Base-by-base conservation (phyloP, 2,797 vertebrate genomes). In the Lepilemur ruficaudatus region DNA sequence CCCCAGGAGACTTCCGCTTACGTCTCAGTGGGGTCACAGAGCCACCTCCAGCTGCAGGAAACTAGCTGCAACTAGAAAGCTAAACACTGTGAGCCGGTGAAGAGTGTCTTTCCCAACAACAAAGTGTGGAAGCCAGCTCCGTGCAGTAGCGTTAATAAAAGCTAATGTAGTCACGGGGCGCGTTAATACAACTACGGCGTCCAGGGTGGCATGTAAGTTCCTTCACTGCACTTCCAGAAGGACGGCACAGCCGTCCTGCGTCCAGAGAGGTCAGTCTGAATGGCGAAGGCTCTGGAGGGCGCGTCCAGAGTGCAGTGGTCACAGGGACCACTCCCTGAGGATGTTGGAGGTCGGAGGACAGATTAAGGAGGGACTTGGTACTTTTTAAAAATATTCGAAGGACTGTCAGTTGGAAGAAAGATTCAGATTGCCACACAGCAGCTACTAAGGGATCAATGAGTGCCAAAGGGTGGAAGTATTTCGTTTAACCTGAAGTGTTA, bases 181-280 rank as follows among this genome's bases (percentile, higher is more conserved):
- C n/a, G 0, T 57, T 57, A 12, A 4, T 38, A 25, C 13, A 4
- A 73, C 28, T 46, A 3, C 20, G 38, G 5, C 17, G 1, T 10
- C 55, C 17, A 20, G 12, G 11, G 43, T 17, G 22, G 41, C 1
- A 4, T 28, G 18, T 9, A 7, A 6, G 41, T n/a, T 38, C 67
- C 46, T 65, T 38, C 3, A 0, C 38, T 38, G 41, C 20, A 0
- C 30, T 57, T 91, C 57, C 46, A 35, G 78, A 14, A 25, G 69
- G 78, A 28, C 23, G 3, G 57, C 73, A 50, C 65, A 52, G n/a
- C 67, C 12, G 88, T 67, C 81, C 92, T 10, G 11, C 6, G 5
- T 70, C 57, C 88, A 48, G 0, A 7, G 28, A 4, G 7, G 6
- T 18, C 4, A 0, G 7, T 61, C 35, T 13, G 46, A 41, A 4